phyloP scores from a whole-genome alignment of 2,888 invertebrate species.

The Epicampocera succincta region DNA sequence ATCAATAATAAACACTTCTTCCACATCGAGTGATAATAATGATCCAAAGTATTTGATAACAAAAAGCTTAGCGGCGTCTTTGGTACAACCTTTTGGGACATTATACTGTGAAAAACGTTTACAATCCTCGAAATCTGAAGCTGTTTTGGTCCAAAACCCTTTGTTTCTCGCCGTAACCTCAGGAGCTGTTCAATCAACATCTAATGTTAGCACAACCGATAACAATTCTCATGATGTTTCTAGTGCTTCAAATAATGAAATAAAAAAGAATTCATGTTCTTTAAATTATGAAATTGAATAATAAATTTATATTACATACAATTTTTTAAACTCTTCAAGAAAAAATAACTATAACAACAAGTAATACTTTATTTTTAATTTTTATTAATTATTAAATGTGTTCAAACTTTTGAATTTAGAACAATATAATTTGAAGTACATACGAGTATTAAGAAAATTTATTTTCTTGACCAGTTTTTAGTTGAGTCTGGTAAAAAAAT shows the following conservation, averaged over 20 bases:
- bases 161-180: constrained; percentile 31
- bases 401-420: no score
- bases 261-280: constrained; percentile 36
- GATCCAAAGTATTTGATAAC: constrained; percentile 72
- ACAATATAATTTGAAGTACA: no score
- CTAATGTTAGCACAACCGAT: constrained; percentile 12
- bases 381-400: no score
- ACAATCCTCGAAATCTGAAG: constrained; percentile 81
- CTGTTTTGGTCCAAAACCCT: constrained; percentile 73
- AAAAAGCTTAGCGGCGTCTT: constrained; percentile 79
- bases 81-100: constrained; percentile 79
- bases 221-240: constrained; percentile 11
- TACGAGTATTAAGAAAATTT: no score
- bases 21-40: constrained; percentile 15
- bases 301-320: constrained; percentile 47
- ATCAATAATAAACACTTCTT: constrained; percentile 12
- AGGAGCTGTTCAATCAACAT: constrained; percentile 28
- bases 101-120: constrained; percentile 81
- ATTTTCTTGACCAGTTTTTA: no score
- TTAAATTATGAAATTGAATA: constrained; percentile 59
- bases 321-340: no score
- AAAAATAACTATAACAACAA: no score
- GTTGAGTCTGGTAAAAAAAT: no score
- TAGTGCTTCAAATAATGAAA: constrained; percentile 1
- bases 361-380: no score